Evolutionary conservation across 2,888 invertebrate species (phyloP).

Genomic region (Nomada hirtipes): DNA sequence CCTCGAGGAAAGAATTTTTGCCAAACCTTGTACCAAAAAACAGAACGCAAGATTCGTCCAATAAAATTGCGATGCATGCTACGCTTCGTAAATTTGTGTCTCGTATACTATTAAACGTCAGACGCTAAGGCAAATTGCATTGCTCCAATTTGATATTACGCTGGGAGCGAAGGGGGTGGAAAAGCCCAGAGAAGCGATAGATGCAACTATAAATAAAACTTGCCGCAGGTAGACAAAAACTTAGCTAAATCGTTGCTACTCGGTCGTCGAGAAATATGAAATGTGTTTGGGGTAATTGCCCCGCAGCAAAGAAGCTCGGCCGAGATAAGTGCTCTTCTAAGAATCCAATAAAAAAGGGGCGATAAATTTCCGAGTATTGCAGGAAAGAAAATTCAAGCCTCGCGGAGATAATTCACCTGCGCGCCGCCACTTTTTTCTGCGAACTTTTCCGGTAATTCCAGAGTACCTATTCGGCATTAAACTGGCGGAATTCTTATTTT

Average conservation of each 20-base stretch:
- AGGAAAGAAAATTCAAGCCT: constrained; percentile 9
- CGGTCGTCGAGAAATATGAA: constrained; percentile 14
- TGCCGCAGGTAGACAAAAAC: background rate
- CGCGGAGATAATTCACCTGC: constrained; percentile 21
- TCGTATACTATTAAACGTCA: too few relatives aligned
- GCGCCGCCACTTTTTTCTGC: constrained; percentile 1
- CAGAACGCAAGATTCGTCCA: too few relatives aligned
- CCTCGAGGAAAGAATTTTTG: too few relatives aligned
- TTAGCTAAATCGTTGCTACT: constrained; percentile 6
- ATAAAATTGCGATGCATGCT: too few relatives aligned
- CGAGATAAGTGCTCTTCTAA: constrained; percentile 19
- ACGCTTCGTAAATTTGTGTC: too few relatives aligned
- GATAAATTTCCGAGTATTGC: constrained; percentile 33
- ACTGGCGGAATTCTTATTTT: background rate
- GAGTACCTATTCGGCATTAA: background rate
- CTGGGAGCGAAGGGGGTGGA: too few relatives aligned
- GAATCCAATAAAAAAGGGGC: constrained; percentile 31
- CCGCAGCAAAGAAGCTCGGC: constrained; percentile 23
- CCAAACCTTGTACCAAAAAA: too few relatives aligned
- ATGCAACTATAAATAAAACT: constrained; percentile 1
- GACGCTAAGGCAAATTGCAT: too few relatives aligned
- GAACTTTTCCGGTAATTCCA: constrained; percentile 11
- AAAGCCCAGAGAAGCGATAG: background rate
- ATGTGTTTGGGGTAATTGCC: constrained; percentile 29
- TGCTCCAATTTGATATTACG: too few relatives aligned